phyloP scores from a whole-genome alignment of 2,888 invertebrate genomes.

The Scaptomyza tumidula region DNA sequence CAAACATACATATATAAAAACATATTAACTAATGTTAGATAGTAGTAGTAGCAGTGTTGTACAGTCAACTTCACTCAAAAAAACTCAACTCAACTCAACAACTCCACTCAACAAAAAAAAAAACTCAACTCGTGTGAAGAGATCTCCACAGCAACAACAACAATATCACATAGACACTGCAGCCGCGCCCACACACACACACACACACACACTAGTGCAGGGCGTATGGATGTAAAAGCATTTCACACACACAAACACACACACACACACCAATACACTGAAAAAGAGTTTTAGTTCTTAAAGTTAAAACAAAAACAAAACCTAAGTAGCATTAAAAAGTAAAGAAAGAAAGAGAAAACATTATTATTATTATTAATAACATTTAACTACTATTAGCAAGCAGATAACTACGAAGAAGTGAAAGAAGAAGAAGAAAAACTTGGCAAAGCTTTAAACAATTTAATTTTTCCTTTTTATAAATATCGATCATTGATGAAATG shows the following conservation, averaged over 20 bases:
- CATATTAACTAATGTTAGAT: constrained; percentile 42
- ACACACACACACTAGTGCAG: constrained; percentile 19
- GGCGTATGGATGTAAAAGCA: constrained; percentile 33
- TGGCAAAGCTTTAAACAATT: constrained; percentile 83
- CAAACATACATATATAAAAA: constrained; percentile 17
- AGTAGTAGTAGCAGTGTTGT: constrained; percentile 56
- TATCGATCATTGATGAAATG: constrained; percentile 45
- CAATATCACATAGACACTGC: constrained; percentile 26
- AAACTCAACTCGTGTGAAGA: constrained; percentile 63
- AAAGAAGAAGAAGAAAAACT: constrained; percentile 60
- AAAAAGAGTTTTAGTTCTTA: constrained; percentile 63
- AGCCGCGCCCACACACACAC: constrained; percentile 26
- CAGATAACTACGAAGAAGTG: constrained; percentile 35
- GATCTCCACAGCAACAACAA: constrained; percentile 62
- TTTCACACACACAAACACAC: constrained; percentile 46
- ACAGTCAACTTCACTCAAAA: constrained; percentile 74
- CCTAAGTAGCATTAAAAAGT: constrained; percentile 60
- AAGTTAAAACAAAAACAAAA: constrained; percentile 3
- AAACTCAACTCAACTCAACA: constrained; percentile 30
- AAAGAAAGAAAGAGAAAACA: constrained; percentile 42
- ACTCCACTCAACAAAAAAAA: constrained; percentile 36
- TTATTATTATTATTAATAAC: constrained; percentile 64
- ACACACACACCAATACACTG: constrained; percentile 45
- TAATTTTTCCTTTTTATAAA: constrained; percentile 74
- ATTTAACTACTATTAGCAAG: constrained; percentile 72